Base-by-base conservation (phyloP, 2,888 invertebrate genomes). In the Tanaodytes sp. region DNA sequence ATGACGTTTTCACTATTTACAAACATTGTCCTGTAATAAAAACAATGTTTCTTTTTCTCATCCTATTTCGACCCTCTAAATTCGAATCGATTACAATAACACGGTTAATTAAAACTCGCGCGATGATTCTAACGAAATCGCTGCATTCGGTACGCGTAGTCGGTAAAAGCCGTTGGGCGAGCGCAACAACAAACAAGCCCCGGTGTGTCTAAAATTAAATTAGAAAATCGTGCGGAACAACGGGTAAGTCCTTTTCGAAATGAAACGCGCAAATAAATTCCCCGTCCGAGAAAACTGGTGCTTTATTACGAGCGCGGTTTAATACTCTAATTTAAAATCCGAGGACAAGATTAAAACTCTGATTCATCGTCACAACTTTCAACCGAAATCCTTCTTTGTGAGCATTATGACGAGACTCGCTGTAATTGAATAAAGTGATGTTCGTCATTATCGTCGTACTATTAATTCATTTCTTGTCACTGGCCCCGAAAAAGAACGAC, bases 311-410 rank as follows among this genome's bases (percentile, higher is more conserved):
- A 18, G n/a, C 52, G 58, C 11, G 58, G 58, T 59, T 65, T 59
- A 58, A 65, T 54, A 59, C 46, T 59, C 33, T 67, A 61, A 67
- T 62, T 52, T 57, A 43, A 55, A 58, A 55, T 42, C 18, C 40
- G 52, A 27, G 40, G 46, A 68, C 62, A 62, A 68, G 62, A 62
- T 62, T 62, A 68, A 62, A 68, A 58, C 68, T 62, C 57, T 39
- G 57, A 68, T 57, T 62, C 62, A 40, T 51, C 68, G 46, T 68
- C 62, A 55, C 43, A 62, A 55, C 62, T 55, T 59, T 49, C 57
- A 48, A 33, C 48, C 30, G 33, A 58, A 63, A 58, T 63, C 62
- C 46, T 46, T 58, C 62, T 68, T 68, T 63, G 54, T 52, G 42
- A 57, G 63, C 52, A 59, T 59, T 69, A 54, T 49, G 30, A 69